Base-by-base conservation (phyloP, 1,140 invertebrate species). In the Drosophila micromelanica region DNA sequence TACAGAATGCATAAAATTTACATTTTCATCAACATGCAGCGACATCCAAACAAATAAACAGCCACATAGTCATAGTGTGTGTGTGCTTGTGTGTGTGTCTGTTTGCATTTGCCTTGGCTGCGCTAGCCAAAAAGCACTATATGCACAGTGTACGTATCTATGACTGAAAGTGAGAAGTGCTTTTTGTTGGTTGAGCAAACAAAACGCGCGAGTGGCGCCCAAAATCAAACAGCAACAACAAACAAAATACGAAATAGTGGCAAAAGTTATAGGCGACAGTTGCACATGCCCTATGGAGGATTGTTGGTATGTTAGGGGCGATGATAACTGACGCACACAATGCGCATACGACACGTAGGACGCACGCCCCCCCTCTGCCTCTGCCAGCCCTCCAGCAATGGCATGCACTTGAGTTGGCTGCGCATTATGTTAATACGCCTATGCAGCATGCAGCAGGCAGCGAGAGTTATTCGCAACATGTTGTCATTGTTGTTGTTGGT, bases 381-480 rank as follows among this genome's bases (percentile, higher is more conserved):
- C 15, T 27, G 27, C 64, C 15, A 6, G 5, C 11, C 11, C 37
- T 30, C 1, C 32, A 17, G 51, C 68, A 48, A 32, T 38, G 49
- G 38, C 54, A 49, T 70, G 59, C 72, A 74, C 82, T 87, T 76
- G 82, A 87, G 82, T 89, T 89, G 75, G 76, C 76, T 78, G 79
- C 76, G 85, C 85, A 89, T 89, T 89, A 89, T 89, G 84, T 85
- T 89, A 89, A 89, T 89, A 80, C 85, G 74, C 68, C 73, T 76
- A 78, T 67, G 71, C 76, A 61, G 51, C 42, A 30, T 9, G 38
- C 5, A 11, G 23, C 4, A 11, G 23, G 32, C 9, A 9, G 56
- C 60, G 43, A 59, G 32, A 61, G 71, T 70, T 70, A 74, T 74
- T 74, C 35, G 73, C 55, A 72, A 76, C 68, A 76, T 75, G 72